A percentile compares a stretch with the other conserved stretches of the same genome.
Evolutionary conservation across 2,888 invertebrate genomes (phyloP).

Genomic region (Ophioninae sp.): DNA sequence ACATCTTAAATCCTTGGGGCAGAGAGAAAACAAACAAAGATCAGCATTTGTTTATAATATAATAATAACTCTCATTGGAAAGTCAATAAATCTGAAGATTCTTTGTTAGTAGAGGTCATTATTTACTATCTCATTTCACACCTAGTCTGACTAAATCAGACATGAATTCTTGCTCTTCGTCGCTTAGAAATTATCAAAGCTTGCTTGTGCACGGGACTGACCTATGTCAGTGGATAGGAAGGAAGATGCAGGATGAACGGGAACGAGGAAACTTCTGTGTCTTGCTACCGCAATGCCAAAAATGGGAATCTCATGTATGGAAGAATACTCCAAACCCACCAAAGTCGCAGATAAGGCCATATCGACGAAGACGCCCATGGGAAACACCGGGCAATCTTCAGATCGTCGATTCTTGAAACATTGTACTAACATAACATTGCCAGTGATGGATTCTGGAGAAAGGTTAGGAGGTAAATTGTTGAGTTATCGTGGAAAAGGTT

Average conservation of each 20-base stretch:
- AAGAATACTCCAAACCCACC: conserved; percentile 43
- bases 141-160: too few relatives aligned
- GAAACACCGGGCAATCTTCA: conserved; percentile 56
- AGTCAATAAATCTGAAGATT: too few relatives aligned
- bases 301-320: conserved; percentile 42
- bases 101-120: too few relatives aligned
- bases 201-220: conserved; percentile 33
- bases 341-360: conserved; percentile 58
- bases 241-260: conserved; percentile 37
- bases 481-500: too few relatives aligned
- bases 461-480: background rate
- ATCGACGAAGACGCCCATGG: conserved; percentile 34
- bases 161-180: too few relatives aligned
- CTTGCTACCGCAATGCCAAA: conserved; percentile 44
- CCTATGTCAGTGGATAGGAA: conserved; percentile 38
- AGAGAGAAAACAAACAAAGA: conserved; percentile 16
- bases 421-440: conserved; percentile 11
- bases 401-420: conserved; percentile 45
- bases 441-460: conserved; percentile 13
- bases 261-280: conserved; percentile 34
- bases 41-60: background rate
- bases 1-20: conserved; percentile 80
- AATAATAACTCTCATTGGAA: background rate
- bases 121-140: too few relatives aligned
- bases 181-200: background rate